phyloP scores from a whole-genome alignment of 2,797 vertebrate genomes.

The Zalophus californianus region DNA sequence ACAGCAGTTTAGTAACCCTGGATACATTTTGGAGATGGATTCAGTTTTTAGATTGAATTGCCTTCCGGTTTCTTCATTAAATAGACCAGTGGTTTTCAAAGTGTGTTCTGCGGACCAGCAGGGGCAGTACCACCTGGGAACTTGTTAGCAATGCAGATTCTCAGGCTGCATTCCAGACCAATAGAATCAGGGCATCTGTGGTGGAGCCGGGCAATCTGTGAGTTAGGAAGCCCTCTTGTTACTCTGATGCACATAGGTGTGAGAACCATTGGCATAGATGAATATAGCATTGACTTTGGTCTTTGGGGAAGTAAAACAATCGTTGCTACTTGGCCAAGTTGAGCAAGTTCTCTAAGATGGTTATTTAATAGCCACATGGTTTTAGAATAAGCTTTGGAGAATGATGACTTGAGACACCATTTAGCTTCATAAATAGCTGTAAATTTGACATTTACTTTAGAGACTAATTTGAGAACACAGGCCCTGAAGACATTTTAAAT shows the following conservation, averaged over 20 bases:
- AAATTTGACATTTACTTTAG: neutral
- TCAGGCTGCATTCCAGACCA: neutral
- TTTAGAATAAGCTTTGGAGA: neutral
- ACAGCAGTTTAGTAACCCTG: neutral
- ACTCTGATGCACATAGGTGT: neutral
- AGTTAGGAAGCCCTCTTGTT: neutral
- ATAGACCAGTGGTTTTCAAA: neutral
- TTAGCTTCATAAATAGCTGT: slow-evolving; percentile 26
- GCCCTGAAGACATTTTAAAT: slow-evolving; percentile 48
- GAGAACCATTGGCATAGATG: neutral
- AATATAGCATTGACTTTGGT: neutral
- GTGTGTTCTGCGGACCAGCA: neutral
- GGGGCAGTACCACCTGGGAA: neutral
- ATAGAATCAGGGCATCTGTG: neutral
- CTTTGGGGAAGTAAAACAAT: neutral
- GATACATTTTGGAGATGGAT: neutral
- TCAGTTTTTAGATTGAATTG: neutral
- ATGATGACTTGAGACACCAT: neutral
- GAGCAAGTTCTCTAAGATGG: neutral
- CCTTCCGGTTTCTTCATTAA: neutral
- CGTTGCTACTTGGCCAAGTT: neutral
- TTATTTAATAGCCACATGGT: neutral
- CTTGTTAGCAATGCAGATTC: neutral
- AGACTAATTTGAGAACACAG: slow-evolving; percentile 26
- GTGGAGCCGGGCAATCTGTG: neutral